phyloP scores from a whole-genome alignment of 1,140 invertebrate species.

The Calosoma granatense region DNA sequence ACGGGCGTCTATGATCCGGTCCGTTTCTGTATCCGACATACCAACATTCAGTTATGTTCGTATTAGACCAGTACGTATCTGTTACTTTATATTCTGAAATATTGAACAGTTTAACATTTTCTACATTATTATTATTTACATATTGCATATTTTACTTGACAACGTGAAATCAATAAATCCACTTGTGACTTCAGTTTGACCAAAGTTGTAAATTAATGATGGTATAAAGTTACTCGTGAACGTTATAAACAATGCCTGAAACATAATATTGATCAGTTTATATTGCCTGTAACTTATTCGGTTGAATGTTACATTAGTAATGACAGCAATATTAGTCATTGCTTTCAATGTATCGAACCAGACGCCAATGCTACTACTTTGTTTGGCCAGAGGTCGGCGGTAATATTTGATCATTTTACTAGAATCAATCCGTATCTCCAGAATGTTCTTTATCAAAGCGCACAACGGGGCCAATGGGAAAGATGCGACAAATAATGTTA shows the following conservation, averaged over 20 bases:
- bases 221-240: neutral
- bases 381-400: neutral
- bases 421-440: conserved; percentile 41
- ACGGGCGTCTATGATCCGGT: neutral
- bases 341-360: neutral
- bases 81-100: neutral
- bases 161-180: neutral
- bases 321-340: neutral
- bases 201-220: neutral
- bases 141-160: neutral
- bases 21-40: neutral
- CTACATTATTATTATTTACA: neutral
- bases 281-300: neutral
- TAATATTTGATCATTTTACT: conserved; percentile 33
- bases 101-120: neutral
- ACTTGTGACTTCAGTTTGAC: neutral
- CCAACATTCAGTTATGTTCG: neutral
- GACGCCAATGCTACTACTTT: neutral
- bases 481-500: conserved; percentile 39
- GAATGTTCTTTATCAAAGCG: conserved; percentile 38
- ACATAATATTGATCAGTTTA: neutral
- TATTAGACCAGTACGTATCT: neutral
- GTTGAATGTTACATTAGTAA: neutral
- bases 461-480: conserved; percentile 41
- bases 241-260: neutral